These are phyloP conservation scores for Aeoliscus strigatus DNA, from an alignment of 2,797 vertebrate genomes.

Conservation along the genomic window DNA sequence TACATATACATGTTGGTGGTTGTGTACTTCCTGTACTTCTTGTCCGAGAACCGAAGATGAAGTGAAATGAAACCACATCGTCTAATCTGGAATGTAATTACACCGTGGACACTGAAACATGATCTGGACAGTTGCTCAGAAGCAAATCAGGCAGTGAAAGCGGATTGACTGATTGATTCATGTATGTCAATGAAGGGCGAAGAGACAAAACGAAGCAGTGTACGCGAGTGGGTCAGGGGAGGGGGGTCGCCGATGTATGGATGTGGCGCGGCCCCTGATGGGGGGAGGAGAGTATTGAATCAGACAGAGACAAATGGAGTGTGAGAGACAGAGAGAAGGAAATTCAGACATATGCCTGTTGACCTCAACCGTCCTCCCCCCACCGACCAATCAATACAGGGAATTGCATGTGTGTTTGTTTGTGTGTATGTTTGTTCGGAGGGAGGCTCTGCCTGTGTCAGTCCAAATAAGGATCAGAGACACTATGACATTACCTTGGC, in stretches of 20 bases:
- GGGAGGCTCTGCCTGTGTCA: constrained; percentile 36
- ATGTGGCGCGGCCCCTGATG: constrained; percentile 54
- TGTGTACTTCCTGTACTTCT: constrained; percentile 9
- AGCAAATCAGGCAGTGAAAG: constrained; percentile 63
- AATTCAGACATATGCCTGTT: constrained; percentile 70
- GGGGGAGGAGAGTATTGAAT: constrained; percentile 62
- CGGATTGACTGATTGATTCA: constrained; percentile 73
- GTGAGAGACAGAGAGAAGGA: constrained; percentile 67
- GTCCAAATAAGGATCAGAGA: constrained; percentile 57
- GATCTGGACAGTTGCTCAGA: constrained; percentile 52
- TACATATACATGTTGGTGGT: constrained; percentile 1
- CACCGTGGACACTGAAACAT: constrained; percentile 49
- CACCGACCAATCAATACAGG: constrained; percentile 60
- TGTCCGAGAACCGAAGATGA: constrained; percentile 40
- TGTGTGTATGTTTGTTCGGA: constrained; percentile 19
- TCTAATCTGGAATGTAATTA: constrained; percentile 64
- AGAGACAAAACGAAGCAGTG: constrained; percentile 45
- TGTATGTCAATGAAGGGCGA: constrained; percentile 73
- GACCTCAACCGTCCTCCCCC: constrained; percentile 64
- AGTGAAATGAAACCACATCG: constrained; percentile 52
- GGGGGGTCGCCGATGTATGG: constrained; percentile 46
- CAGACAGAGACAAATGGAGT: constrained; percentile 74
- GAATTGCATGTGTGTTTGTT: constrained; percentile 42
- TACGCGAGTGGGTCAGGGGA: constrained; percentile 40
- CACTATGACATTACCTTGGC: constrained; percentile 56